Base-by-base conservation (phyloP, 2,113 vertebrate genomes). In the Dendropsophus ebraccatus region DNA sequence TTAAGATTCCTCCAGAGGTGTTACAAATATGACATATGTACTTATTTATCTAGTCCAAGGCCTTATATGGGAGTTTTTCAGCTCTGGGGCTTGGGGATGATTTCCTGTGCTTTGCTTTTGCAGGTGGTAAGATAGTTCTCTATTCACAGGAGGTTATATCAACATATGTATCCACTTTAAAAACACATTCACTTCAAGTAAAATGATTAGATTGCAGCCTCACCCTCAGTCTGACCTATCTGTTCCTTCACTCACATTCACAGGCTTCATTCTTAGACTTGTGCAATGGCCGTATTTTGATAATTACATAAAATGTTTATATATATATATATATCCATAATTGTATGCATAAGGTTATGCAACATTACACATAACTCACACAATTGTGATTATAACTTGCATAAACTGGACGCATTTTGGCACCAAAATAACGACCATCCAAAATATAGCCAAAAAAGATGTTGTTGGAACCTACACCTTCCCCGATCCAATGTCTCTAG, bases 91-190 rank as follows among this genome's bases (percentile, higher is more conserved):
- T 25, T 49, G 83, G 47, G 60, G 60, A 77, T 65, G 83, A 78
- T 85, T 85, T 84, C 72, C 72, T 84, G 74, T 67, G 37, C 41
- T 78, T 50, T 78, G 83, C 83, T 78, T 85, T 78, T 85, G 60
- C 60, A 85, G 83, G 83, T 84, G 82, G 73, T 50, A 78, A 56
- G 74, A 67, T 50, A 67, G 70, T 56, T 47, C 70, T 75, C 17
- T 49, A 74, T 60, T 84, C 54, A 47, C 82, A 75, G 70, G 72
- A 84, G 82, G 72, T 75, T 76, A 58, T 30, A 60, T 47, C 37
- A 73, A 75, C 82, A 75, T 62, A 25, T 75, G 70, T 32, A 84
- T 60, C 35, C 50, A 84, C 32, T 84, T 84, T 84, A 32, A 25
- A 58, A 21, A 87, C 77, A 47, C 72, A 78, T 65, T 86, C 12